These are phyloP conservation scores for Conchocele bisecta DNA, from an alignment of 2,888 invertebrate species.

Conservation along the genomic window DNA sequence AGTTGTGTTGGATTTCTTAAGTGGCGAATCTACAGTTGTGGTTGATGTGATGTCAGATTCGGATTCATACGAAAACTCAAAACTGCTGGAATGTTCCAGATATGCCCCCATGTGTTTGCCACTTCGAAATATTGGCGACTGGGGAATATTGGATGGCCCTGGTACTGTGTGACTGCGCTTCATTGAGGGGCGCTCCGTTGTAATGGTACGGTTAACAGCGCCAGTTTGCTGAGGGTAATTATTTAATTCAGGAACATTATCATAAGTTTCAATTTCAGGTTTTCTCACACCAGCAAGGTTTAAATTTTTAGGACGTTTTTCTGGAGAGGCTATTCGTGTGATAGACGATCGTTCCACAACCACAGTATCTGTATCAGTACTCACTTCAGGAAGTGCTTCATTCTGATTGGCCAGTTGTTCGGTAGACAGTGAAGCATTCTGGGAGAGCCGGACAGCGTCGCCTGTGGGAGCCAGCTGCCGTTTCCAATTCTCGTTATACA, in stretches of 20 bases:
- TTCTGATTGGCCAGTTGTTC: constrained; percentile 39
- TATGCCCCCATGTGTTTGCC: constrained; percentile 24
- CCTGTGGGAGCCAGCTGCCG: constrained; percentile 66
- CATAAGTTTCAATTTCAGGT: constrained; percentile 48
- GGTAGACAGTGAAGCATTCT: constrained; percentile 29
- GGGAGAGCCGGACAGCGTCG: constrained; percentile 59
- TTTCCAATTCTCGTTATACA: constrained; percentile 66
- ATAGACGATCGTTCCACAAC: constrained; percentile 55
- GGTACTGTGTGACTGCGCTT: constrained; percentile 41
- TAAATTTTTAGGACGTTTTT: not conserved
- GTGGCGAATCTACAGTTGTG: constrained; percentile 21
- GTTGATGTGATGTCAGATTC: constrained; percentile 4
- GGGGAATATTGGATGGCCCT: constrained; percentile 37
- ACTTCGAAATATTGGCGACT: constrained; percentile 37
- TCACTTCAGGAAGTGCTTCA: constrained; percentile 50
- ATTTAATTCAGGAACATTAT: constrained; percentile 44
- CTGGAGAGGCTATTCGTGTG: constrained; percentile 31
- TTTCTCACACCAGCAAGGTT: not conserved
- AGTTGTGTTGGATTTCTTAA: constrained; percentile 55
- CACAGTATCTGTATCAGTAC: constrained; percentile 54
- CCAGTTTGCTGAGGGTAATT: not conserved
- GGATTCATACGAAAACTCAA: constrained; percentile 27
- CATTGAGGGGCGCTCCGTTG: constrained; percentile 13
- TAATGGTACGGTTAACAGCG: not conserved
- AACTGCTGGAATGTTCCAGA: constrained; percentile 46